These are phyloP conservation scores for Apamea crenata DNA, from an alignment of 2,888 invertebrate species.

Conservation along the genomic window DNA sequence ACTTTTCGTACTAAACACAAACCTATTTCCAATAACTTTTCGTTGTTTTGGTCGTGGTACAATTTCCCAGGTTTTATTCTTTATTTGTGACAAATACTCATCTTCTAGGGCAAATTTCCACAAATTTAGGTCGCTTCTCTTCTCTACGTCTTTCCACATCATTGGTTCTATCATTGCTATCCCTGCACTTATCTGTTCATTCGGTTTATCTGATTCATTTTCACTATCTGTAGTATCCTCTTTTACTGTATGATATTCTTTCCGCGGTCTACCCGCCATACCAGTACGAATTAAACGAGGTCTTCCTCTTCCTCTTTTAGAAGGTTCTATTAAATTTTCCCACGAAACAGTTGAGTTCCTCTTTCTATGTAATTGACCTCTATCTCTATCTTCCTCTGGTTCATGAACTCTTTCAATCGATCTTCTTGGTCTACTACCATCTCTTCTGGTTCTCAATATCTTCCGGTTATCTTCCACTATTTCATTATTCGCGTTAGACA, in stretches of 20 bases:
- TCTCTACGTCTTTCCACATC: neutral
- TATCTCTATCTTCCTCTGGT: slow-evolving; percentile 2
- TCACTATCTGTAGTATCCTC: slow-evolving; percentile 3
- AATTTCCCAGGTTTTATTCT: slow-evolving; percentile 16
- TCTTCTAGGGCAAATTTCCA: neutral
- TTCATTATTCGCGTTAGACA: too few relatives aligned
- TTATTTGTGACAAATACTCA: slow-evolving; percentile 1
- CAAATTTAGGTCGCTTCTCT: neutral
- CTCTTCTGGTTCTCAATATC: too few relatives aligned
- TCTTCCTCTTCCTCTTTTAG: neutral
- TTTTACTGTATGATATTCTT: slow-evolving; percentile 12
- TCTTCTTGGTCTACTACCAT: too few relatives aligned
- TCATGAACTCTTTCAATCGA: neutral
- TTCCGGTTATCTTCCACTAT: too few relatives aligned
- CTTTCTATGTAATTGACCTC: neutral
- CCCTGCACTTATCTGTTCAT: neutral
- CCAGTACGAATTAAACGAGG: too few relatives aligned
- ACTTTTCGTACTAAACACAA: slow-evolving; percentile 4
- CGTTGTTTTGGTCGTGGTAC: slow-evolving; percentile 6
- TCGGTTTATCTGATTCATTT: neutral
- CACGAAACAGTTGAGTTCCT: slow-evolving; percentile 1
- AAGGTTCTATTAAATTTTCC: slow-evolving; percentile 11
- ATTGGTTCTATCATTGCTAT: neutral
- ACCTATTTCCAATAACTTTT: neutral
- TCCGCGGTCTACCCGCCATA: neutral